These are phyloP conservation scores for Formica selysi DNA, from an alignment of 1,140 invertebrate genomes.

Conservation along the genomic window DNA sequence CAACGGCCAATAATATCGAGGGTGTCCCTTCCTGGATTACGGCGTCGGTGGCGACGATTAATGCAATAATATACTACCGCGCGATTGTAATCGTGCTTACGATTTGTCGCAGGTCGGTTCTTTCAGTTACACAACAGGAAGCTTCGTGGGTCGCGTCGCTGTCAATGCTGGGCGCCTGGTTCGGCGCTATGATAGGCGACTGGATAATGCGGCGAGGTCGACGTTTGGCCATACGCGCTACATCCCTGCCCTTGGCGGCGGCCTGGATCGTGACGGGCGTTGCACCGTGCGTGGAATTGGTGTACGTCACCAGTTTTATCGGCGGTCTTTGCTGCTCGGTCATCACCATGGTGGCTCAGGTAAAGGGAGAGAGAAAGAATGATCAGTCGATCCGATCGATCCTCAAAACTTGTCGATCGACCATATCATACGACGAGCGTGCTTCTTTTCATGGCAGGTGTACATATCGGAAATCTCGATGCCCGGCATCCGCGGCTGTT, in stretches of 20 bases:
- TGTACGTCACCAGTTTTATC: conserved; percentile 92
- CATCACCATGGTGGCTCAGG: conserved; percentile 93
- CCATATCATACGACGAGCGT: not conserved
- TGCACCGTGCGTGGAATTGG: conserved; percentile 91
- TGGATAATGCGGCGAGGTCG: conserved; percentile 92
- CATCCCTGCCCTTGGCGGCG: conserved; percentile 90
- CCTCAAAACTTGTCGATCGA: not conserved
- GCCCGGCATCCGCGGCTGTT: conserved; percentile 93
- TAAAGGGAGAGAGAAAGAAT: conserved; percentile 74
- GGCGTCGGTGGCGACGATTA: not conserved
- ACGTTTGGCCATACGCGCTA: conserved; percentile 89
- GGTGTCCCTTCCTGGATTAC: not conserved
- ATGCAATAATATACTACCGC: not conserved
- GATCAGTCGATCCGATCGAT: not conserved
- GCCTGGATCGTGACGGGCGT: conserved; percentile 93
- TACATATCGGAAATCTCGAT: conserved; percentile 97
- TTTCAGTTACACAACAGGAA: conserved; percentile 91
- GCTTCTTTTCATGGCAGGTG: conserved; percentile 86
- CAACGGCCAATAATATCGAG: conserved; percentile 36
- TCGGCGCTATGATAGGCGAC: conserved; percentile 92
- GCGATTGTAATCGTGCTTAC: conserved; percentile 36
- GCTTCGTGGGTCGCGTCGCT: conserved; percentile 94
- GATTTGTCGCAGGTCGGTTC: conserved; percentile 83
- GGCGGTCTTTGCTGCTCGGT: conserved; percentile 93
- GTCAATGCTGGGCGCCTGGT: conserved; percentile 92